Base-by-base conservation (phyloP, 1,140 invertebrate genomes). In the Eumaeus atala region DNA sequence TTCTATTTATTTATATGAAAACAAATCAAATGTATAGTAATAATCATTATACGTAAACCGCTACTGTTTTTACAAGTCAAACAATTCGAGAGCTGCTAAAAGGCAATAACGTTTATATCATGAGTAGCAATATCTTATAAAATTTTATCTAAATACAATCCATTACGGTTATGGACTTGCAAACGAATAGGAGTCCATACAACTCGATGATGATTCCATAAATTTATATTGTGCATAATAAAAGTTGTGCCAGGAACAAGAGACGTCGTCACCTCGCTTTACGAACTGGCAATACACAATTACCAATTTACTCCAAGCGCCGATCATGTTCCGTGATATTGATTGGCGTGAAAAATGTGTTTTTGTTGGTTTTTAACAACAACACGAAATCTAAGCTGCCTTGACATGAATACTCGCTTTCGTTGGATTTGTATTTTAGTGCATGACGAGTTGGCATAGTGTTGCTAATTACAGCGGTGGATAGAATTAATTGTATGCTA, bases 201-300 rank as follows among this genome's bases (percentile, higher is more conserved):
- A 81, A 77, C 70, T 74, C 74, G 74, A 81, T 84, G 80, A 79
- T 86, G 76, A 83, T 86, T 84, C 83, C 81, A 86, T 86, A 86
- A 86, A 86, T 77, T 74, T 86, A 86, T 86, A 86, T 76, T 75
- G 83, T 86, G 70, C 74, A 77, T 67, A 83, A 84, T 86, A 84
- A 86, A 85, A 82, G 71, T 62, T 71, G 64, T 71, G 68, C 61
- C 73, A 58, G 66, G 66, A 82, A 86, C 83, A 81, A 86, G 74
- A 70, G 63, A 58, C 72, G 76, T 81, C 72, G 76, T 81, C 79
- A 77, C 73, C 71, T 64, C 58, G 36, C 58, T 82, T 84, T 84
- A 86, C 74, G 70, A 74, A 75, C 70, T 70, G 62, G 49, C 61
- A 61, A 63, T 59, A 48, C 57, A 66, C 57, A 70, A 62, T 48